These are phyloP conservation scores for Caradrina kadenii DNA, from an alignment of 2,888 invertebrate genomes.

Conservation along the genomic window DNA sequence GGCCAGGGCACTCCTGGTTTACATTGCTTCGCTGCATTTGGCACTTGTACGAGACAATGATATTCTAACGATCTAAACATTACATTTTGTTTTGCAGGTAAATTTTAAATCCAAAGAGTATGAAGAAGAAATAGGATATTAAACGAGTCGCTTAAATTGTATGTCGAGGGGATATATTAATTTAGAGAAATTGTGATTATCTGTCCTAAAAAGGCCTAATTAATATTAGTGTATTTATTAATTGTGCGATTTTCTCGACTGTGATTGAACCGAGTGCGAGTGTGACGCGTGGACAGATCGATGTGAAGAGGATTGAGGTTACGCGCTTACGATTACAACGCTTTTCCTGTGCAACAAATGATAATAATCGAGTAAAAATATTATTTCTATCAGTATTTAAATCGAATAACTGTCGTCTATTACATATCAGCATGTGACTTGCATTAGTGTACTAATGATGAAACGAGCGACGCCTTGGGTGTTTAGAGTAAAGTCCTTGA, in stretches of 20 bases:
- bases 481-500: slow-evolving; percentile 78
- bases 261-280: slow-evolving; percentile 82
- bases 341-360: slow-evolving; percentile 78
- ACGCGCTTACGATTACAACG: slow-evolving; percentile 77
- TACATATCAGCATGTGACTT: slow-evolving; percentile 90
- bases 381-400: slow-evolving; percentile 85
- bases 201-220: slow-evolving; percentile 90
- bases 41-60: not conserved
- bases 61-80: not conserved
- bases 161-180: slow-evolving; percentile 79
- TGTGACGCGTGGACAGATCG: slow-evolving; percentile 66
- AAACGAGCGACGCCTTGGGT: slow-evolving; percentile 80
- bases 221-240: slow-evolving; percentile 88
- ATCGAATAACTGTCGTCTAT: slow-evolving; percentile 84
- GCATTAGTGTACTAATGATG: slow-evolving; percentile 82
- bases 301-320: slow-evolving; percentile 67
- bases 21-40: not conserved
- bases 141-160: slow-evolving; percentile 71
- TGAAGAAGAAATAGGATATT: slow-evolving; percentile 65
- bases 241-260: slow-evolving; percentile 82
- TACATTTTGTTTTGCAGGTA: slow-evolving; percentile 68
- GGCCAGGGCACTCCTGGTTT: no score
- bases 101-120: slow-evolving; percentile 84
- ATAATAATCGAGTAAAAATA: slow-evolving; percentile 75
- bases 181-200: slow-evolving; percentile 88